Evolutionary conservation across 2,888 invertebrate genomes (phyloP).

Genomic region (Ophioninae sp.): DNA sequence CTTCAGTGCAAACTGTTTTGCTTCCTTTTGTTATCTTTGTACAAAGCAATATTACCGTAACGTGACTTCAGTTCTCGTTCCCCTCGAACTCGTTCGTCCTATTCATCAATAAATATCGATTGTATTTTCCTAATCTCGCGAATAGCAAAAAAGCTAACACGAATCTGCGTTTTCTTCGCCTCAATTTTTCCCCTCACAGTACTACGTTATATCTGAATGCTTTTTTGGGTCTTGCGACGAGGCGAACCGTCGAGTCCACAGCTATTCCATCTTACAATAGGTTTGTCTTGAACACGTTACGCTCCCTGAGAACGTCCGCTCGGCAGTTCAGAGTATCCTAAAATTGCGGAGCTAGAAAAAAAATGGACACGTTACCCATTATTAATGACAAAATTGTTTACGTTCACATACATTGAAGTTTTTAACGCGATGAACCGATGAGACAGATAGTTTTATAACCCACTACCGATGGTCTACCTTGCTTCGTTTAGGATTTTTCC

Average conservation of each 20-base stretch:
- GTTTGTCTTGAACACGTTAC: constrained; percentile 16
- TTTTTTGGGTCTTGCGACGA: constrained; percentile 23
- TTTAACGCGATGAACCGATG: too few relatives aligned
- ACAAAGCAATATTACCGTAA: neutral
- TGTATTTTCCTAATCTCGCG: constrained; percentile 39
- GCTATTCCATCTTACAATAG: constrained; percentile 19
- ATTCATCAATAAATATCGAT: constrained; percentile 43
- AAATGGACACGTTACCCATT: neutral
- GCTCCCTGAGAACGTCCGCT: constrained; percentile 38
- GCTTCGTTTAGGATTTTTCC: too few relatives aligned
- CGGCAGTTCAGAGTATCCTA: constrained; percentile 32
- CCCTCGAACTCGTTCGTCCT: constrained; percentile 5
- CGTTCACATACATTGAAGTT: too few relatives aligned
- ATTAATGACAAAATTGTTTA: too few relatives aligned
- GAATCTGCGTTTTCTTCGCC: neutral
- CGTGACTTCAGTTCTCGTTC: constrained; percentile 1
- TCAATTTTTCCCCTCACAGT: constrained; percentile 22
- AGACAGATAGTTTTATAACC: too few relatives aligned
- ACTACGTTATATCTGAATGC: constrained; percentile 25
- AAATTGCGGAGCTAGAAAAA: constrained; percentile 29
- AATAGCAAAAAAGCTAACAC: constrained; percentile 16
- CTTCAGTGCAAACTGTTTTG: neutral
- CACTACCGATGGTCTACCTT: too few relatives aligned
- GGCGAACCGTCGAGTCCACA: neutral
- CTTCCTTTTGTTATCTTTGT: neutral